Evolutionary conservation across 2,113 vertebrate species (phyloP).

Genomic region (Syngnathoides biaculeatus): DNA sequence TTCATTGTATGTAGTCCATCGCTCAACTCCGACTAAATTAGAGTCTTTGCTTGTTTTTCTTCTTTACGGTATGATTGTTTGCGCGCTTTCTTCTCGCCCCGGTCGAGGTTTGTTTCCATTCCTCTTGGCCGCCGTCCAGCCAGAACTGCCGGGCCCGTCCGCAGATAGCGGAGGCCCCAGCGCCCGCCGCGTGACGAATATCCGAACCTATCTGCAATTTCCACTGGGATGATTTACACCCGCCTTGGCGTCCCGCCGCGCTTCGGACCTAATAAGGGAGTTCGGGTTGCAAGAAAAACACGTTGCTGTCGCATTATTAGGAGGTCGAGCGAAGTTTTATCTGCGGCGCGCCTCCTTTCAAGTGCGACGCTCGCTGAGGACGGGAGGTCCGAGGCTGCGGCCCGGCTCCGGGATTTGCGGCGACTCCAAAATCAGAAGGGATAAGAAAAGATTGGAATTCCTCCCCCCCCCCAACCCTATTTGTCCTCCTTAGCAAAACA

Average conservation of each 20-base stretch:
- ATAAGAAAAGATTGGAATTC: slow-evolving; percentile 23
- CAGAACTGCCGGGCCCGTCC: slow-evolving; percentile 30
- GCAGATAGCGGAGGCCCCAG: neutral
- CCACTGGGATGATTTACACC: slow-evolving; percentile 19
- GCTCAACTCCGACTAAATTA: slow-evolving; percentile 59
- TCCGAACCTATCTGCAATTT: slow-evolving; percentile 1
- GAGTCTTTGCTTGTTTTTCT: slow-evolving; percentile 10
- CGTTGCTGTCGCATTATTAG: slow-evolving; percentile 30
- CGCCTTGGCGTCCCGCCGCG: slow-evolving; percentile 8
- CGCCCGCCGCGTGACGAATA: neutral
- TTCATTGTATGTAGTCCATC: slow-evolving; percentile 1
- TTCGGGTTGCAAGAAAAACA: slow-evolving; percentile 21
- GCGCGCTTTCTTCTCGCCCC: slow-evolving; percentile 10
- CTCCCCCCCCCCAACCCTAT: no score
- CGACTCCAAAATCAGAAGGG: slow-evolving; percentile 31
- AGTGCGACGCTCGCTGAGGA: slow-evolving; percentile 8
- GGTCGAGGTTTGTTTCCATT: slow-evolving; percentile 20
- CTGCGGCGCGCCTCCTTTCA: slow-evolving; percentile 19
- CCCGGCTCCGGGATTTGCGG: slow-evolving; percentile 29
- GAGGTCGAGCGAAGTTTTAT: slow-evolving; percentile 35
- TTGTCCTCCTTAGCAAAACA: slow-evolving; percentile 6
- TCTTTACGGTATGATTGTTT: slow-evolving; percentile 24
- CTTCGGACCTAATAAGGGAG: slow-evolving; percentile 19
- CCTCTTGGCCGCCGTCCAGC: slow-evolving; percentile 20
- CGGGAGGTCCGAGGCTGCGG: slow-evolving; percentile 20